Evolutionary conservation across 1,140 invertebrate species (phyloP).

Genomic region (Carposina sasakii): DNA sequence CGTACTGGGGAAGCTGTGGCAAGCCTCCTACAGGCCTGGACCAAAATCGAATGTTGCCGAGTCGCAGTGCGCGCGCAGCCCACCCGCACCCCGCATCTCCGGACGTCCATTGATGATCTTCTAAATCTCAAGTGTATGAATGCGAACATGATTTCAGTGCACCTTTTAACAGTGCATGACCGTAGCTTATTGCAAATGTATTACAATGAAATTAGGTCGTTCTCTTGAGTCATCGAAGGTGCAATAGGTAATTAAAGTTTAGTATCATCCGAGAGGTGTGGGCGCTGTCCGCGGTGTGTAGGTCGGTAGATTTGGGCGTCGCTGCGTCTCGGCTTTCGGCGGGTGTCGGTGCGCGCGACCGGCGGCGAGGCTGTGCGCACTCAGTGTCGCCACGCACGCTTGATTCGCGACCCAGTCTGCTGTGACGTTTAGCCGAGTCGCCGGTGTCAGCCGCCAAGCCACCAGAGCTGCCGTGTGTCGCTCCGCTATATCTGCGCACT

Average conservation of each 20-base stretch:
- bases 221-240: no score
- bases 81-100: constrained; percentile 47
- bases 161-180: constrained; percentile 8
- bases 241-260: no score
- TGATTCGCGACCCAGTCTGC: constrained; percentile 61
- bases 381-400: constrained; percentile 61
- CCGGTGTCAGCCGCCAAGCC: constrained; percentile 48
- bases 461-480: constrained; percentile 36
- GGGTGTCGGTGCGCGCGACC: constrained; percentile 48
- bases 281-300: constrained; percentile 53
- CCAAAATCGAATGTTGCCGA: constrained; percentile 73
- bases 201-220: no score
- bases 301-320: constrained; percentile 63
- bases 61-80: constrained; percentile 60
- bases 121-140: constrained; percentile 48
- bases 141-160: constrained; percentile 28
- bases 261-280: constrained; percentile 21
- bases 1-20: constrained; percentile 51
- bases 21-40: constrained; percentile 72
- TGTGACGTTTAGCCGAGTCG: constrained; percentile 60
- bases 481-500: constrained; percentile 50
- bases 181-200: no score
- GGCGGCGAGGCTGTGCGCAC: constrained; percentile 47
- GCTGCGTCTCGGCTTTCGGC: constrained; percentile 64
- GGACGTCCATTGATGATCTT: constrained; percentile 68